Percentiles rank a stretch among this genome's conserved stretches.
phyloP scores from a whole-genome alignment of 2,888 invertebrate species.

The Drosophila vallismaia region DNA sequence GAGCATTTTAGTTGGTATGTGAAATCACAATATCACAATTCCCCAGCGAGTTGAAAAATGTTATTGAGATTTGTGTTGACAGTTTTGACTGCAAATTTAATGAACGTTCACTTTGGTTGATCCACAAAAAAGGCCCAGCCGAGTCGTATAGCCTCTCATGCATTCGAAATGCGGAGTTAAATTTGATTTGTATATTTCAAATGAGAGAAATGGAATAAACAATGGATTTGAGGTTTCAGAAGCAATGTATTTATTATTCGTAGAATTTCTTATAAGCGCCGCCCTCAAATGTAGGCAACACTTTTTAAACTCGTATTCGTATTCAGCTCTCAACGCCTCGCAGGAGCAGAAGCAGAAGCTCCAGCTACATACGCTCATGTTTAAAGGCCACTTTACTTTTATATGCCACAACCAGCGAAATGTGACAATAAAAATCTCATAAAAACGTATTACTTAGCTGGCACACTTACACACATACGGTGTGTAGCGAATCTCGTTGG shows the following conservation, averaged over 20 bases:
- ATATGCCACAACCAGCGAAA: constrained; percentile 66
- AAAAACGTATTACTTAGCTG: constrained; percentile 70
- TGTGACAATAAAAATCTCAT: constrained; percentile 77
- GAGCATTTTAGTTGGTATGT: constrained; percentile 41
- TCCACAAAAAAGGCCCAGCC: constrained; percentile 25
- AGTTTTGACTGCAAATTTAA: constrained; percentile 43
- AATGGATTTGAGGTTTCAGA: constrained; percentile 20
- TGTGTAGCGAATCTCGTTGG: neutral
- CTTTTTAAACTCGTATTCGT: constrained; percentile 34
- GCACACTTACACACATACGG: constrained; percentile 9
- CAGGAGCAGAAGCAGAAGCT: constrained; percentile 1
- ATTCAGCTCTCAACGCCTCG: constrained; percentile 1
- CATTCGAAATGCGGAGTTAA: constrained; percentile 39
- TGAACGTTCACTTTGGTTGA: constrained; percentile 46
- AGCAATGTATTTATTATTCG: constrained; percentile 21
- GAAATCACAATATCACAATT: constrained; percentile 43
- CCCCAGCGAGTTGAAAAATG: constrained; percentile 39
- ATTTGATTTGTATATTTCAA: constrained; percentile 39
- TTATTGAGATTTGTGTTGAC: constrained; percentile 49
- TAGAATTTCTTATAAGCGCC: neutral
- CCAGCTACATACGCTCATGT: constrained; percentile 26
- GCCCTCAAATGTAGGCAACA: constrained; percentile 33
- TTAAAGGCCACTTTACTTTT: constrained; percentile 46
- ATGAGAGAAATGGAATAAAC: constrained; percentile 27
- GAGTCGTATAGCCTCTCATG: constrained; percentile 7